Evolutionary conservation across 2,888 invertebrate genomes (phyloP), one percentile per base, ranked within the genome.

Genomic region (Brachycybe producta): DNA sequence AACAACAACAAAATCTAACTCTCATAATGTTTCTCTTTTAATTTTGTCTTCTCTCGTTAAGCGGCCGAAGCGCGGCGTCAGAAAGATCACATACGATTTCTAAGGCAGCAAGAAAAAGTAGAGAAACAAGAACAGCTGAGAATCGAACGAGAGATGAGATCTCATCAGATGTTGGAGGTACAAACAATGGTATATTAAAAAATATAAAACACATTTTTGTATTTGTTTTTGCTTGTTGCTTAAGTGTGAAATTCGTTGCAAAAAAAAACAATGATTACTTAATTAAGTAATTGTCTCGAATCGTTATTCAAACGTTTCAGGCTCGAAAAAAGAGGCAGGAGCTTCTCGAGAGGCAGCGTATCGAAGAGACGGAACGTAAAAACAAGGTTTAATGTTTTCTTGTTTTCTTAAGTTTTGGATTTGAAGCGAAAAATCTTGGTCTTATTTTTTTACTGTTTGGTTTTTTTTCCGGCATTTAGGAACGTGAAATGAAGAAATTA

Each of bases 111-210:
- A 44, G 86, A 87, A 65, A 78, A 83, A 58, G 76, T 79, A 19
- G 87, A 88, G 63, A 78, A 84, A 57, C 80, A 86, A 54, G 90
- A 90, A 64, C 78, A 84, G 51, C 79, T 82, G 36, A 77, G 86
- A 57, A 56, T 64, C 72, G 87, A 59, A 84, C 84, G 67, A 77
- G 85, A 64, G 83, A 84, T 67, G 77, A 79, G 43, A 73, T 85
- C 84, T 63, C 86, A 87, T 60, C 88, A 88, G 65, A 73, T 88
- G 35, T 69, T 90, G 59, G 90, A 91, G 84, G 90, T 90, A n/a
- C n/a, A n/a, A n/a, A n/a, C n/a, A n/a, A n/a, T n/a, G n/a, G n/a
- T n/a, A n/a, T n/a, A n/a, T n/a, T n/a, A n/a, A n/a, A n/a, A 72
- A 36, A 17, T 5, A 36, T n/a, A 32, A 5, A 45, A 17, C 34